Evolutionary conservation across 2,113 vertebrate species (phyloP).

Genomic region (Sialia sialis): DNA sequence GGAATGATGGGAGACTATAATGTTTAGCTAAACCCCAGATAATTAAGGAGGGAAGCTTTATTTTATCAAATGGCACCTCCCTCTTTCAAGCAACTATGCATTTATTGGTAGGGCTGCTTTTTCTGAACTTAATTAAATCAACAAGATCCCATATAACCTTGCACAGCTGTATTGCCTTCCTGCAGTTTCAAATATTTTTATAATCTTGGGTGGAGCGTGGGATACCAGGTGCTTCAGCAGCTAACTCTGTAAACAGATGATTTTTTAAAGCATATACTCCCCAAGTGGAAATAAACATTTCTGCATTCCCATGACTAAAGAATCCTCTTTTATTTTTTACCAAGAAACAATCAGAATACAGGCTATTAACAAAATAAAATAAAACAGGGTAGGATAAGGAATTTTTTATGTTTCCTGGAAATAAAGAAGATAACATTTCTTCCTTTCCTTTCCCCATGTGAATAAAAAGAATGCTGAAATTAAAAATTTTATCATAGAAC

Average conservation of each 20-base stretch:
- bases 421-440: not conserved
- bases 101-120: not conserved
- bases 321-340: constrained; percentile 47
- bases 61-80: not conserved
- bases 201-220: constrained; percentile 29
- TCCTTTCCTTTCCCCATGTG: not conserved
- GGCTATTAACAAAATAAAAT: constrained; percentile 27
- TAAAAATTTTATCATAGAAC: not conserved
- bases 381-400: not conserved
- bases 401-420: constrained; percentile 29
- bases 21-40: not conserved
- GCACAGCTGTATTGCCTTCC: constrained; percentile 52
- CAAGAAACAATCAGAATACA: constrained; percentile 44
- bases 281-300: constrained; percentile 53
- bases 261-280: not conserved
- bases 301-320: constrained; percentile 44
- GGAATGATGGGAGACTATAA: not conserved
- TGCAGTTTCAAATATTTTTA: constrained; percentile 30
- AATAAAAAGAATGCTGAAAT: constrained; percentile 32
- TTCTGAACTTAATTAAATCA: constrained; percentile 8
- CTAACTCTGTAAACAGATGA: constrained; percentile 17
- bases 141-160: not conserved
- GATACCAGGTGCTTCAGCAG: constrained; percentile 56
- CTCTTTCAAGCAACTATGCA: not conserved
- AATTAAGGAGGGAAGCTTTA: not conserved